Evolutionary conservation across 2,888 invertebrate species (phyloP).

Genomic region (Pachymerium ferrugineum): DNA sequence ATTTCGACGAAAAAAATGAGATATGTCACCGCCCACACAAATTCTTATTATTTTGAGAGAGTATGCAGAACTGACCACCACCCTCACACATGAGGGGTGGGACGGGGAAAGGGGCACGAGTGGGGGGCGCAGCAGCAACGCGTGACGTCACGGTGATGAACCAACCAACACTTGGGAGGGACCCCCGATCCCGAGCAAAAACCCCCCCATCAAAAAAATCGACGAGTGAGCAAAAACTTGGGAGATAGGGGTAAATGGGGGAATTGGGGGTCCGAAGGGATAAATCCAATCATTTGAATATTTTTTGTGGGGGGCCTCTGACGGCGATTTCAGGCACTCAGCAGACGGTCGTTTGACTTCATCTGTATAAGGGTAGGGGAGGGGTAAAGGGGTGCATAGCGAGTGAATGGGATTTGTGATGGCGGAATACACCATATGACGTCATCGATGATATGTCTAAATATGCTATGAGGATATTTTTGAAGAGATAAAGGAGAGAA

Average conservation of each 20-base stretch:
- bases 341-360: slow-evolving; percentile 4
- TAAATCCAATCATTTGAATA: too few relatives aligned
- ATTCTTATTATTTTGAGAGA: neutral
- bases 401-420: too few relatives aligned
- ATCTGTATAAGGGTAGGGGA: neutral
- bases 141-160: neutral
- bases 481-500: neutral
- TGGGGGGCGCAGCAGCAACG: slow-evolving; percentile 16
- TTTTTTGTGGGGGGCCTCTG: neutral
- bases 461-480: slow-evolving; percentile 4
- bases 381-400: neutral
- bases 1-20: neutral
- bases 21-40: neutral
- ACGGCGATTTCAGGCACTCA: neutral
- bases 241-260: neutral
- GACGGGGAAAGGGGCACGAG: neutral
- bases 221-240: slow-evolving; percentile 6
- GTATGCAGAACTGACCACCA: slow-evolving; percentile 16
- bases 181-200: neutral
- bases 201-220: neutral
- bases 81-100: neutral
- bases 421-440: neutral
- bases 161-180: neutral
- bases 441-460: slow-evolving; percentile 9
- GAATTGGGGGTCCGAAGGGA: too few relatives aligned